Conservation (phyloP, 2,888 invertebrate genomes). For the Tromatobia lineatoria region DNA sequence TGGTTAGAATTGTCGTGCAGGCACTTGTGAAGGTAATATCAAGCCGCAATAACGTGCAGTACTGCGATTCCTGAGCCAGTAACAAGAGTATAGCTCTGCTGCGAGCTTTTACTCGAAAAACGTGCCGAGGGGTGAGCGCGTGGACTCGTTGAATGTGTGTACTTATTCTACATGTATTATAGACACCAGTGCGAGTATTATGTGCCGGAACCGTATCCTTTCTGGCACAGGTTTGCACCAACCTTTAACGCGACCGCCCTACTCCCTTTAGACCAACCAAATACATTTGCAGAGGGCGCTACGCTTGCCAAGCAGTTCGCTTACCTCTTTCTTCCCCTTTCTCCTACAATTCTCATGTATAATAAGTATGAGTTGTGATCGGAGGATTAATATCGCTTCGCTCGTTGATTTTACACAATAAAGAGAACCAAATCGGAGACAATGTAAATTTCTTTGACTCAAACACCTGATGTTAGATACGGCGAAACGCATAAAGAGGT, state of each 20-base stretch:
- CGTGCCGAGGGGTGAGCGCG: slow-evolving; percentile 8
- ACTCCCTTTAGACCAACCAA: slow-evolving; percentile 30
- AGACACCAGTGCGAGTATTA: slow-evolving; percentile 4
- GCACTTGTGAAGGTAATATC: slow-evolving; percentile 73
- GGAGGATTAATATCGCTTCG: no score
- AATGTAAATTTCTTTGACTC: no score
- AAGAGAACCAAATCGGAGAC: no score
- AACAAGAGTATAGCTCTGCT: slow-evolving; percentile 35
- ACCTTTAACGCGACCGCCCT: slow-evolving; percentile 46
- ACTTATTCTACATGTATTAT: slow-evolving; percentile 50
- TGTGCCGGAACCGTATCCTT: slow-evolving; percentile 1
- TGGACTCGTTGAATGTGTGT: slow-evolving; percentile 37
- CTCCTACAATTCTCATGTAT: background rate
- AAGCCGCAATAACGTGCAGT: slow-evolving; percentile 70
- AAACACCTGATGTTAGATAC: no score
- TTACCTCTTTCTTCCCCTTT: background rate
- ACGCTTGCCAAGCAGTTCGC: slow-evolving; percentile 52
- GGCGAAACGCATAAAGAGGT: no score
- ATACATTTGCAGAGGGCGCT: slow-evolving; percentile 42
- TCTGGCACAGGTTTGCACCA: slow-evolving; percentile 28
- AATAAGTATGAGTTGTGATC: slow-evolving; percentile 14
- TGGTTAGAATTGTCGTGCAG: slow-evolving; percentile 52
- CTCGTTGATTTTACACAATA: no score
- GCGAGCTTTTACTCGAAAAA: slow-evolving; percentile 52
- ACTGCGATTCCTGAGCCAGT: slow-evolving; percentile 36